A percentile compares a stretch with the other conserved stretches of the same genome.
These are phyloP conservation scores for Sinelater perroti DNA, from an alignment of 2,888 invertebrate species.

Conservation along the genomic window DNA sequence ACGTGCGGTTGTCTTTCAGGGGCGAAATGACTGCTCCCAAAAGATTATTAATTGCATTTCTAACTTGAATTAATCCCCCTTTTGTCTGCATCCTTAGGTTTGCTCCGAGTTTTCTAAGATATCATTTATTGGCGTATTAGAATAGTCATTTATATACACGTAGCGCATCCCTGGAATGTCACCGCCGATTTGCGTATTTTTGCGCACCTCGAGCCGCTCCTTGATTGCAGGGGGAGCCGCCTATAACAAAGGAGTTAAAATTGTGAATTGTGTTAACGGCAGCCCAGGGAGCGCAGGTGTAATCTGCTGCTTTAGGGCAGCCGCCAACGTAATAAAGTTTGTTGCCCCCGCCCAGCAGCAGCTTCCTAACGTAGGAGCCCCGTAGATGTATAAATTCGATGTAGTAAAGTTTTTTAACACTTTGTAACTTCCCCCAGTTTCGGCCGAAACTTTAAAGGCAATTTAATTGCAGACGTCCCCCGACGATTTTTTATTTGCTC, in stretches of 20 bases:
- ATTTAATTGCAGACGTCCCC: conserved; percentile 19
- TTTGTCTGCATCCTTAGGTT: too few species aligned
- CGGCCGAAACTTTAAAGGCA: conserved; percentile 15
- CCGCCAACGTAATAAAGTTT: conserved; percentile 41
- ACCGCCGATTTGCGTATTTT: conserved; percentile 14
- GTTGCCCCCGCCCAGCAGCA: conserved; percentile 21
- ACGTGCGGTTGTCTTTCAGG: conserved; percentile 7
- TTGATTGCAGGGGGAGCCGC: conserved; percentile 22
- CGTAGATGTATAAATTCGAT: conserved; percentile 22
- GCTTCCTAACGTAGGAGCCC: conserved; percentile 16
- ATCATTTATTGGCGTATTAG: too few species aligned
- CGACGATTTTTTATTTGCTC: conserved; percentile 13
- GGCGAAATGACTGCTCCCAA: too few species aligned
- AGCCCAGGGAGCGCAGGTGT: conserved; percentile 41
- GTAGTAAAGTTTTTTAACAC: conserved; percentile 16
- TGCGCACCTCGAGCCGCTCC: conserved; percentile 12
- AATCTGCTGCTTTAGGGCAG: conserved; percentile 42
- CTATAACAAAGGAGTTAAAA: conserved; percentile 30
- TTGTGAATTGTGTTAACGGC: conserved; percentile 41
- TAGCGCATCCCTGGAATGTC: conserved; percentile 7
- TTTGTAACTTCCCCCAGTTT: conserved; percentile 14
- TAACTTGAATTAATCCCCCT: too few species aligned
- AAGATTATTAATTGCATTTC: too few species aligned
- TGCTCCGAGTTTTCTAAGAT: too few species aligned
- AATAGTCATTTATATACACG: too few species aligned